Evolutionary conservation across 2,888 invertebrate genomes (phyloP).

Genomic region (Agrochola macilenta): DNA sequence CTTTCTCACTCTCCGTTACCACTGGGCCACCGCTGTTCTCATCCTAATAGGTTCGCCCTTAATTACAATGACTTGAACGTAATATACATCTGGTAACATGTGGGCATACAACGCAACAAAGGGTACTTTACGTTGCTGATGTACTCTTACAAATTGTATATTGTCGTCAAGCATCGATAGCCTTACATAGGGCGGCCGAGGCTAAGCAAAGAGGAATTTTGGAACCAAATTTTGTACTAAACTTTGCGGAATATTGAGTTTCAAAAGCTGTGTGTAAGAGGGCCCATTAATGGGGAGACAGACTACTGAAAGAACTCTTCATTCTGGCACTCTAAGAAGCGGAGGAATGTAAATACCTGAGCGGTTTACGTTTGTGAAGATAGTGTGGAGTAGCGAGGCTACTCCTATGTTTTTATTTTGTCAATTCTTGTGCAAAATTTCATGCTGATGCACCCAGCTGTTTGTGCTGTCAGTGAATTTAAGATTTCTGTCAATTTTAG

Average conservation of each 20-base stretch:
- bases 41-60: too few species aligned
- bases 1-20: too few species aligned
- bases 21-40: neutral
- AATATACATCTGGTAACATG: neutral
- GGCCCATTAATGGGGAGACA: constrained; percentile 25
- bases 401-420: neutral
- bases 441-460: neutral
- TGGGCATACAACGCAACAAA: neutral
- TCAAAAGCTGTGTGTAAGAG: constrained; percentile 32
- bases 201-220: constrained; percentile 27
- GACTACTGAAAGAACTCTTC: constrained; percentile 59
- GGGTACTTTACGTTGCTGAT: neutral
- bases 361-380: constrained; percentile 10
- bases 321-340: constrained; percentile 36
- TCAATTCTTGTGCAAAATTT: neutral
- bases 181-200: neutral
- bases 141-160: neutral
- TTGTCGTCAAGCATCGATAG: constrained; percentile 12
- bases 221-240: constrained; percentile 61
- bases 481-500: neutral
- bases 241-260: constrained; percentile 67
- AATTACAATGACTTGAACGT: neutral
- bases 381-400: neutral
- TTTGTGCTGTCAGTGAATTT: neutral
- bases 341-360: constrained; percentile 12